phyloP scores from a whole-genome alignment of 2,797 vertebrate species.

The Hirundo rustica region DNA sequence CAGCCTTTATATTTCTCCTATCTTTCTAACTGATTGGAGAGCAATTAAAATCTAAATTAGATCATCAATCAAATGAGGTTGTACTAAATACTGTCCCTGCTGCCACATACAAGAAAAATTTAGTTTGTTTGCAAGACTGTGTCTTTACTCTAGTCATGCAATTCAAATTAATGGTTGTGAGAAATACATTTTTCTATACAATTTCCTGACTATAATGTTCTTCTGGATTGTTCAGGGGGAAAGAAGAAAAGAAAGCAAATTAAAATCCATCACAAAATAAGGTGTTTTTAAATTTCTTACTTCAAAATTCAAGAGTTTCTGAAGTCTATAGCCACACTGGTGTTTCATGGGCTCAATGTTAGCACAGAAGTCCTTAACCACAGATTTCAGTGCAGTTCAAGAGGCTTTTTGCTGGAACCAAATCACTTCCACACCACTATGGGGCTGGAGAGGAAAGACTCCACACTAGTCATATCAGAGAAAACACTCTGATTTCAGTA shows the following conservation, averaged over 20 bases:
- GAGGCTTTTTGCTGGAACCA: neutral
- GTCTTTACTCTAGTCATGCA: neutral
- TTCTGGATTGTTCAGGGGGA: neutral
- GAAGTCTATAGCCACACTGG: neutral
- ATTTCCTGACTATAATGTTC: neutral
- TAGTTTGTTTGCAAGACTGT: neutral
- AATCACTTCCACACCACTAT: neutral
- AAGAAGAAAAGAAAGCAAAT: neutral
- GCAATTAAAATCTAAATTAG: neutral
- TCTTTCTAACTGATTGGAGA: neutral
- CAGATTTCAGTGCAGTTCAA: neutral
- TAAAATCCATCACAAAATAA: neutral
- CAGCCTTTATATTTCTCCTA: neutral
- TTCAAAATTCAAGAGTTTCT: neutral
- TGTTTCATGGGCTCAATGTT: neutral
- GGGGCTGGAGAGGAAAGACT: neutral
- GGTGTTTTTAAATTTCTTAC: neutral
- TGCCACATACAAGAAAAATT: neutral
- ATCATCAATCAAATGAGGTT: neutral
- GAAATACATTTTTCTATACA: neutral
- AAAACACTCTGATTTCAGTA: neutral
- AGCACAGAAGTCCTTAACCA: neutral
- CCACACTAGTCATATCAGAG: neutral
- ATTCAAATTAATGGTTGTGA: neutral
- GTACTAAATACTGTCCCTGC: neutral